Percentiles rank a stretch among this genome's conserved stretches.
These are phyloP conservation scores for Coronaproctus castanopsis DNA, from an alignment of 2,888 invertebrate species.

Conservation along the genomic window DNA sequence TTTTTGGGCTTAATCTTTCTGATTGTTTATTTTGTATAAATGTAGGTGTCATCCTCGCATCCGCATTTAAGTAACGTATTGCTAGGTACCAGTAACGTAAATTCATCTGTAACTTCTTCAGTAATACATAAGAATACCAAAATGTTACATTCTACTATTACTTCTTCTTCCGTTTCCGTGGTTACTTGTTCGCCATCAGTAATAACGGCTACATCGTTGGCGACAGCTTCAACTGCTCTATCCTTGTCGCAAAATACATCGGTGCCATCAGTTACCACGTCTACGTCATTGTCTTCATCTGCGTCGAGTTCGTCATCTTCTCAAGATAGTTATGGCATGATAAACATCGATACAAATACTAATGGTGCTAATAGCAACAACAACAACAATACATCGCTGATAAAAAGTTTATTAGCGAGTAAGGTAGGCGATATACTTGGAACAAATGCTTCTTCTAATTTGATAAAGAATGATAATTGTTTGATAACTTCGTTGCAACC, in stretches of 20 bases:
- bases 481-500: constrained; percentile 3
- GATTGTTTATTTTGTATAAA: too few relatives aligned
- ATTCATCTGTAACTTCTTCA: neutral
- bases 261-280: neutral
- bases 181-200: neutral
- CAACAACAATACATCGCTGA: constrained; percentile 43
- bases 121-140: neutral
- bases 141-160: too few relatives aligned
- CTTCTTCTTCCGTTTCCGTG: too few relatives aligned
- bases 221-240: neutral
- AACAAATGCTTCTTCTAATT: constrained; percentile 5
- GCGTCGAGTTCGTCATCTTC: too few relatives aligned
- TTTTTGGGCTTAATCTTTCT: too few relatives aligned
- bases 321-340: too few relatives aligned
- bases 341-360: too few relatives aligned
- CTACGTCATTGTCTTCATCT: too few relatives aligned
- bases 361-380: too few relatives aligned
- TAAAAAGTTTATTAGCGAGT: constrained; percentile 82
- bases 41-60: constrained; percentile 34
- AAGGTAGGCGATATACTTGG: constrained; percentile 43
- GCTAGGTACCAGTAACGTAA: constrained; percentile 24
- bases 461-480: constrained; percentile 8
- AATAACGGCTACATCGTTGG: neutral
- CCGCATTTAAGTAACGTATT: constrained; percentile 41
- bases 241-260: neutral